Evolutionary conservation across 2,113 vertebrate species (phyloP).

Genomic region (Megalops atlanticus): DNA sequence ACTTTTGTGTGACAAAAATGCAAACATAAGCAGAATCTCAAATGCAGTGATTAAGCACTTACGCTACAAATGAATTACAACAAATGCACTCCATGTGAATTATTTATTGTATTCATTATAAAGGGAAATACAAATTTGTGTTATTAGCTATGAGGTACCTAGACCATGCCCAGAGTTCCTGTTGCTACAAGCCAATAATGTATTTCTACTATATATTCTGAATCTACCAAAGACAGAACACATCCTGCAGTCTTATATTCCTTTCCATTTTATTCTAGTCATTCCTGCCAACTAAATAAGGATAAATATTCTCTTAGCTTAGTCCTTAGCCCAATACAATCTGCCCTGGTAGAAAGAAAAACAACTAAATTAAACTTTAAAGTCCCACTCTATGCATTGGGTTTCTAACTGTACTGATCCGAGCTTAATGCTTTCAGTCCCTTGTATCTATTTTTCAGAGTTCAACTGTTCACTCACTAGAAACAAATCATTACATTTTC

Average conservation of each 20-base stretch:
- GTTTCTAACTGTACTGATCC: constrained; percentile 50
- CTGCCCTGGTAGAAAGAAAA: constrained; percentile 47
- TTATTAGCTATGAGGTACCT: too few relatives aligned
- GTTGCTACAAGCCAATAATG: too few relatives aligned
- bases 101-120: too few relatives aligned
- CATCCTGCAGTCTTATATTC: constrained; percentile 20
- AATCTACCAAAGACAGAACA: not conserved
- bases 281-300: constrained; percentile 53
- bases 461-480: constrained; percentile 46
- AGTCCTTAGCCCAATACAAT: constrained; percentile 45
- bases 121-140: too few relatives aligned
- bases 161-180: too few relatives aligned
- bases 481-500: constrained; percentile 43
- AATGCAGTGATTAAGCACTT: too few relatives aligned
- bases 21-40: too few relatives aligned
- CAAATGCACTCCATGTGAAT: too few relatives aligned
- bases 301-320: constrained; percentile 56
- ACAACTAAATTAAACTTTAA: constrained; percentile 64
- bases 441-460: constrained; percentile 43
- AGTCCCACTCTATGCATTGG: constrained; percentile 57
- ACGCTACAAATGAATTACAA: too few relatives aligned
- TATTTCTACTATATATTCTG: too few relatives aligned
- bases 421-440: constrained; percentile 51
- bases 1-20: too few relatives aligned
- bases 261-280: constrained; percentile 38